phyloP scores from a whole-genome alignment of 1,140 invertebrate species.

The Rhagoletis zephyria region DNA sequence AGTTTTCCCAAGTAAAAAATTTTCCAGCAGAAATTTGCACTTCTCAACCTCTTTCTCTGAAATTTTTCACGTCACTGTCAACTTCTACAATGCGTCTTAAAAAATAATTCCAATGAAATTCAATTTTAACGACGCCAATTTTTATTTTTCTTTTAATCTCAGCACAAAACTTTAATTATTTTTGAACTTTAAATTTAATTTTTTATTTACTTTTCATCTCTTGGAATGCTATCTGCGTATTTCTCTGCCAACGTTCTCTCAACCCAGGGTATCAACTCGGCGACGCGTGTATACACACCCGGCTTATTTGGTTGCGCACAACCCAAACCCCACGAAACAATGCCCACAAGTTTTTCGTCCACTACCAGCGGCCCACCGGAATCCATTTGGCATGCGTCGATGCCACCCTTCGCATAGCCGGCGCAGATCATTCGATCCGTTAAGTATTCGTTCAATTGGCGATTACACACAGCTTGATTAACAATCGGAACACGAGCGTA shows the following conservation, averaged over 20 bases:
- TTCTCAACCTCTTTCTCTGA: too few species aligned
- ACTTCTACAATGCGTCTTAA: too few species aligned
- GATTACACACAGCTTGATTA: conserved; percentile 59
- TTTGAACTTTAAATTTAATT: not conserved
- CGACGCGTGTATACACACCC: conserved; percentile 70
- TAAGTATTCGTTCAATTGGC: conserved; percentile 52
- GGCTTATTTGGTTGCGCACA: conserved; percentile 71
- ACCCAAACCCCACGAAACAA: conserved; percentile 72
- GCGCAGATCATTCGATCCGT: conserved; percentile 66
- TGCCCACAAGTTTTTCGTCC: conserved; percentile 70
- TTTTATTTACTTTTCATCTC: not conserved
- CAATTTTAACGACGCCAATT: not conserved
- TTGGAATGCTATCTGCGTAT: not conserved
- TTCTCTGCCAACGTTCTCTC: not conserved
- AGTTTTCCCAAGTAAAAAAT: too few species aligned
- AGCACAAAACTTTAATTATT: not conserved
- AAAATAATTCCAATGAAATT: too few species aligned
- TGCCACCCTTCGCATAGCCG: conserved; percentile 60
- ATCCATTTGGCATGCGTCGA: conserved; percentile 53
- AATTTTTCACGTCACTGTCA: too few species aligned
- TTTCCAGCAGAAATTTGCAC: too few species aligned
- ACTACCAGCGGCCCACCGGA: conserved; percentile 53
- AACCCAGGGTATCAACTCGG: conserved; percentile 33
- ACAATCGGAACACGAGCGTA: conserved; percentile 62
- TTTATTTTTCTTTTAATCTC: not conserved